Evolutionary conservation across 2,888 invertebrate genomes (phyloP).

Genomic region (Caenorhabditis sp.): DNA sequence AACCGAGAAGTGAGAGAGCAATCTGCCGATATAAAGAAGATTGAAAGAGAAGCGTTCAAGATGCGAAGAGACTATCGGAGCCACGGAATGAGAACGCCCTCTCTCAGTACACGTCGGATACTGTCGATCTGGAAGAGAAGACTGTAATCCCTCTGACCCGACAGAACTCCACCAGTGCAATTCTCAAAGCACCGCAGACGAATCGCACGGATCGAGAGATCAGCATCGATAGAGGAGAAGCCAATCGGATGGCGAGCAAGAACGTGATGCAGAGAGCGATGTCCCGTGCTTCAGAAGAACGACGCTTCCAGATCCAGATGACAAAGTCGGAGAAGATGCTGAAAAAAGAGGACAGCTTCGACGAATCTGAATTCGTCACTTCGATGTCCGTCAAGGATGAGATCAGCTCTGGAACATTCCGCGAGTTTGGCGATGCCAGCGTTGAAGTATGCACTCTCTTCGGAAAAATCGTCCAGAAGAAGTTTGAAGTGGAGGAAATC

Average conservation of each 20-base stretch:
- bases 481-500: slow-evolving; percentile 62
- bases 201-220: slow-evolving; percentile 46
- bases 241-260: slow-evolving; percentile 43
- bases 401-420: slow-evolving; percentile 44
- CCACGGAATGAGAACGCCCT: slow-evolving; percentile 44
- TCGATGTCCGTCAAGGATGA: slow-evolving; percentile 48
- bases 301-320: slow-evolving; percentile 63
- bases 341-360: slow-evolving; percentile 54
- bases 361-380: slow-evolving; percentile 53
- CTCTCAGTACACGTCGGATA: slow-evolving; percentile 53
- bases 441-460: slow-evolving; percentile 63
- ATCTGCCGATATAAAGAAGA: slow-evolving; percentile 42
- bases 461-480: slow-evolving; percentile 65
- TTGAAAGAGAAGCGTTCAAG: slow-evolving; percentile 24
- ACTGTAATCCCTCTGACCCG: slow-evolving; percentile 45
- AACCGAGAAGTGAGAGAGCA: slow-evolving; percentile 32
- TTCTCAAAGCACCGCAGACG: slow-evolving; percentile 55
- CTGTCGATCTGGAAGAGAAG: slow-evolving; percentile 57
- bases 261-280: slow-evolving; percentile 27
- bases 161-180: slow-evolving; percentile 36
- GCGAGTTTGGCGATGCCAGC: slow-evolving; percentile 64
- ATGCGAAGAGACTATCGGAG: slow-evolving; percentile 34
- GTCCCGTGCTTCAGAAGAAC: slow-evolving; percentile 60
- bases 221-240: slow-evolving; percentile 58
- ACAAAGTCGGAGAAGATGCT: slow-evolving; percentile 60